Percentiles rank a stretch among this genome's conserved stretches.
These are phyloP conservation scores for Naja naja DNA, from an alignment of 2,113 vertebrate species.

Conservation along the genomic window DNA sequence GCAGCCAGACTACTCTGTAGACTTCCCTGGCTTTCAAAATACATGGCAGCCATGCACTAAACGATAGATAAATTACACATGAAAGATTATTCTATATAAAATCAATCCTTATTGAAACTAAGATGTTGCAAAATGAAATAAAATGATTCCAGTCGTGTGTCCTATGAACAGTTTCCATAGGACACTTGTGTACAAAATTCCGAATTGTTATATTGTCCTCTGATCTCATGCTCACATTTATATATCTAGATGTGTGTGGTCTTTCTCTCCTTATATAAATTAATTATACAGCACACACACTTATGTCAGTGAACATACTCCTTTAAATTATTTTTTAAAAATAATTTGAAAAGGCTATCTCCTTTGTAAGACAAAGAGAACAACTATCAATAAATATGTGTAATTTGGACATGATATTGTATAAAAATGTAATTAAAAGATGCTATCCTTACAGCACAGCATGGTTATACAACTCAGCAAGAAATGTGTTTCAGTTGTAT, in stretches of 20 bases:
- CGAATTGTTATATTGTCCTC: background rate
- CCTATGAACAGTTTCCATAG: background rate
- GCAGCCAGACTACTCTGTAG: background rate
- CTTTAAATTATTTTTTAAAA: background rate
- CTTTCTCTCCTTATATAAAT: background rate
- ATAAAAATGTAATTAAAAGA: background rate
- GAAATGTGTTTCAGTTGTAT: background rate
- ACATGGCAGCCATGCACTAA: background rate
- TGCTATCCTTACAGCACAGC: background rate
- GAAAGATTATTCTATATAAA: background rate
- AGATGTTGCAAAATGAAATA: background rate
- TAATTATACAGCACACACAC: background rate
- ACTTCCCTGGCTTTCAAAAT: background rate
- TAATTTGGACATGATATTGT: background rate
- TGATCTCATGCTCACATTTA: background rate
- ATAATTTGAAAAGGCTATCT: background rate
- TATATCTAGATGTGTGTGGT: background rate
- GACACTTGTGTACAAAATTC: background rate
- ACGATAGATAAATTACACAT: background rate
- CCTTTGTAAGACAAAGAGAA: background rate
- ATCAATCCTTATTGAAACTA: background rate
- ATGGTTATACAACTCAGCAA: background rate
- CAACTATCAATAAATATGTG: background rate
- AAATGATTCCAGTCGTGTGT: background rate
- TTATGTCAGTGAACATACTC: background rate